A percentile compares a stretch with the other conserved stretches of the same genome.
These are phyloP conservation scores for Amblyopsis rosae DNA, from an alignment of 2,113 vertebrate genomes.

Conservation along the genomic window DNA sequence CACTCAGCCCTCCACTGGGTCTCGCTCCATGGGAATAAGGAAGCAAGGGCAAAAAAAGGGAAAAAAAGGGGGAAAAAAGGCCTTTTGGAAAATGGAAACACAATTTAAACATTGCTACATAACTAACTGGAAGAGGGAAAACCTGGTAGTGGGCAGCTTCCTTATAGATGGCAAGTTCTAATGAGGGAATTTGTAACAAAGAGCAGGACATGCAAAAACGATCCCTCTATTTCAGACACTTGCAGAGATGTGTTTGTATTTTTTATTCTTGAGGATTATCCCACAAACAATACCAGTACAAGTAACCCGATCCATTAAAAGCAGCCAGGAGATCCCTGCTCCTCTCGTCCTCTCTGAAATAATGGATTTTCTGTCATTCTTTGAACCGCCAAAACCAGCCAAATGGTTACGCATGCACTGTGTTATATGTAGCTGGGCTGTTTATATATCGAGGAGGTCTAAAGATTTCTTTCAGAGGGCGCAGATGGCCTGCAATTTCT, in stretches of 20 bases:
- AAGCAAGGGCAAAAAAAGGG: background rate
- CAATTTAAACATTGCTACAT: conserved; percentile 32
- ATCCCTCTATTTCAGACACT: background rate
- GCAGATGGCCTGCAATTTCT: conserved; percentile 72
- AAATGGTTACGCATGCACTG: conserved; percentile 48
- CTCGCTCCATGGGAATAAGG: conserved; percentile 29
- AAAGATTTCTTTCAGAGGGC: conserved; percentile 60
- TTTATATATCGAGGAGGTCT: conserved; percentile 63
- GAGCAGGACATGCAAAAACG: background rate
- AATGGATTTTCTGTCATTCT: conserved; percentile 69
- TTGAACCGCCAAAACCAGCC: conserved; percentile 57
- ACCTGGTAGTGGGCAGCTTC: background rate
- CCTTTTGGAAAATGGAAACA: conserved; percentile 32
- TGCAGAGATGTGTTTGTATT: background rate
- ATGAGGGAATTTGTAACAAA: background rate
- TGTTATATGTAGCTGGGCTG: conserved; percentile 54
- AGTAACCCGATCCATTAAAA: conserved; percentile 45
- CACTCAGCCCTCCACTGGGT: conserved; percentile 23
- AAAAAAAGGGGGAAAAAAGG: background rate
- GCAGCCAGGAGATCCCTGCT: conserved; percentile 37
- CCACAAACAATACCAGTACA: background rate
- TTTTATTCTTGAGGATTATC: conserved; percentile 11
- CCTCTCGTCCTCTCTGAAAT: conserved; percentile 41
- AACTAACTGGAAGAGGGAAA: conserved; percentile 26
- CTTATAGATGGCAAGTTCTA: too few species aligned